A percentile compares a stretch with the other conserved stretches of the same genome.
These are phyloP conservation scores for Mamestra brassicae DNA, from an alignment of 2,888 invertebrate genomes.

Conservation along the genomic window DNA sequence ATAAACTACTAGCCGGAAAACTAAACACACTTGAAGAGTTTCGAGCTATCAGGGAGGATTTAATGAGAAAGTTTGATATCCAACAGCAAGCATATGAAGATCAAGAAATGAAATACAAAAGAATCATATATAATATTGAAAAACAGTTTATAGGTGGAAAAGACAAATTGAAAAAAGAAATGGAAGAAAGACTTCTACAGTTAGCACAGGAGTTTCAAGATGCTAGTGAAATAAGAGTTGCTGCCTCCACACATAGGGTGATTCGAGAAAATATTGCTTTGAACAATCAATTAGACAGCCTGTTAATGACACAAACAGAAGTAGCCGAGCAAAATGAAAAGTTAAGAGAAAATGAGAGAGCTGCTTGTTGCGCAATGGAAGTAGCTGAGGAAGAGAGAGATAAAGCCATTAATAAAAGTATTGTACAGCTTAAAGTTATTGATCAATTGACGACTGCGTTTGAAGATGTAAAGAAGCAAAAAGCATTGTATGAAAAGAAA, in stretches of 20 bases:
- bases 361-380: constrained; percentile 89
- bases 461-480: constrained; percentile 88
- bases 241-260: constrained; percentile 96
- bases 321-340: constrained; percentile 92
- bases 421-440: constrained; percentile 92
- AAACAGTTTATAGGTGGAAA: constrained; percentile 94
- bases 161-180: constrained; percentile 96
- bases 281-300: constrained; percentile 94
- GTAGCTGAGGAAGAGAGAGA: constrained; percentile 92
- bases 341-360: constrained; percentile 91
- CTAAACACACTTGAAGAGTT: constrained; percentile 97
- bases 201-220: constrained; percentile 96
- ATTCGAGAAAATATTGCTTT: constrained; percentile 96
- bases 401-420: constrained; percentile 91
- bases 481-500: constrained; percentile 83
- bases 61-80: constrained; percentile 95
- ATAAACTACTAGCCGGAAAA: constrained; percentile 96
- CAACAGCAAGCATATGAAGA: constrained; percentile 94
- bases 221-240: constrained; percentile 96
- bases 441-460: constrained; percentile 91
- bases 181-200: constrained; percentile 95
- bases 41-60: constrained; percentile 95
- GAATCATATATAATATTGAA: constrained; percentile 94
- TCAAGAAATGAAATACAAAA: constrained; percentile 94
- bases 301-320: constrained; percentile 92